Evolutionary conservation across 2,113 vertebrate species (phyloP).

Genomic region (Clarias batrachus): DNA sequence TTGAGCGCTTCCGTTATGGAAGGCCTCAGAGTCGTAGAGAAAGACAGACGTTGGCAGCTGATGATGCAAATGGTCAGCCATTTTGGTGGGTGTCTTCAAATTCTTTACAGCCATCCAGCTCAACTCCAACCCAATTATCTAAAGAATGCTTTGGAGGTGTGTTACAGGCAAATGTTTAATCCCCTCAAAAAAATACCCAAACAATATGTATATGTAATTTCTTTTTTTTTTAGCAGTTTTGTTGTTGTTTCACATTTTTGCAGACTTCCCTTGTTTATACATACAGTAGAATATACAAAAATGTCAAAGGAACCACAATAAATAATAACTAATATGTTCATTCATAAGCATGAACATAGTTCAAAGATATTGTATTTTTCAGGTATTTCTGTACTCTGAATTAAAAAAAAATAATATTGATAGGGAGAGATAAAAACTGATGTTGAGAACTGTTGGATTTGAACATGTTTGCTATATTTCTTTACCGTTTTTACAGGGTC

Average conservation of each 20-base stretch:
- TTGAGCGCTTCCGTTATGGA: constrained; percentile 82
- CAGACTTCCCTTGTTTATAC: neutral
- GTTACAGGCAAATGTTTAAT: neutral
- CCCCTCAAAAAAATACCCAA: neutral
- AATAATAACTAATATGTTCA: neutral
- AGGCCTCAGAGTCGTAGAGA: constrained; percentile 78
- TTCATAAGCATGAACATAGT: neutral
- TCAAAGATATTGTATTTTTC: neutral
- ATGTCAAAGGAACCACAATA: neutral
- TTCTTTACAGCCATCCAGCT: constrained; percentile 56
- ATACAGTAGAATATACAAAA: neutral
- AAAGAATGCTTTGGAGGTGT: constrained; percentile 30
- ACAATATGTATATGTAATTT: neutral
- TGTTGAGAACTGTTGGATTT: neutral
- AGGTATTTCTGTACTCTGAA: neutral
- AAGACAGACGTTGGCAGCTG: constrained; percentile 59
- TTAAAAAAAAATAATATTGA: neutral
- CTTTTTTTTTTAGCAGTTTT: neutral
- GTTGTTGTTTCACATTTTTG: neutral
- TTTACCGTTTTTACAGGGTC: constrained; percentile 17
- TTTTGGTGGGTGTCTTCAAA: constrained; percentile 80
- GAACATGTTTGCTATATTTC: neutral
- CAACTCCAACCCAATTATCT: constrained; percentile 56
- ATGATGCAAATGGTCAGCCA: constrained; percentile 51
- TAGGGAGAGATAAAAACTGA: neutral